phyloP scores from a whole-genome alignment of 2,888 invertebrate species.

The Synanthedon andrenaeformis region DNA sequence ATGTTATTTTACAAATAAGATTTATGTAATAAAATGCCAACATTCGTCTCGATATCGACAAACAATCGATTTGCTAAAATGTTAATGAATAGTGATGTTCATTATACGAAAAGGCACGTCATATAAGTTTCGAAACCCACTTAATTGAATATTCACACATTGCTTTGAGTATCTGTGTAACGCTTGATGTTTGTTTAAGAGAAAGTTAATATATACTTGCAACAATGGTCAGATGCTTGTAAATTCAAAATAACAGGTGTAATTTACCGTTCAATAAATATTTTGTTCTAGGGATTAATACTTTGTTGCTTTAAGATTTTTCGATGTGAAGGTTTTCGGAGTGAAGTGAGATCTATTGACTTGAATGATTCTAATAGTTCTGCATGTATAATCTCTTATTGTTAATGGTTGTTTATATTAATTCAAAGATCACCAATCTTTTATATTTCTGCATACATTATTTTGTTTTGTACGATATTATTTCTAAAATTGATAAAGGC shows the following conservation, averaged over 20 bases:
- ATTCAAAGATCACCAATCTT: too few relatives aligned
- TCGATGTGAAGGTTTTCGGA: too few relatives aligned
- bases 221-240: neutral
- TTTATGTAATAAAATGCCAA: neutral
- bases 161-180: neutral
- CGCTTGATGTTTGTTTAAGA: slow-evolving; percentile 3
- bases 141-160: neutral
- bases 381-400: too few relatives aligned
- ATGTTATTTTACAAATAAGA: too few relatives aligned
- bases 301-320: too few relatives aligned
- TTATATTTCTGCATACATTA: too few relatives aligned
- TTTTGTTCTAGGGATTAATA: too few relatives aligned
- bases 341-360: too few relatives aligned
- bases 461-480: too few relatives aligned
- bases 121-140: neutral
- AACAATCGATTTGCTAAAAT: neutral
- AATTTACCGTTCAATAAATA: too few relatives aligned
- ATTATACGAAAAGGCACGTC: neutral
- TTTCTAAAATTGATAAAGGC: too few relatives aligned
- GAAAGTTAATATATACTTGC: slow-evolving; percentile 1
- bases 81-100: neutral
- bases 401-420: neutral
- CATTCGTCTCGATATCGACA: neutral
- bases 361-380: too few relatives aligned
- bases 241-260: neutral